Conservation (phyloP, 2,797 vertebrate species). For the Rhynchonycteris naso region DNA sequence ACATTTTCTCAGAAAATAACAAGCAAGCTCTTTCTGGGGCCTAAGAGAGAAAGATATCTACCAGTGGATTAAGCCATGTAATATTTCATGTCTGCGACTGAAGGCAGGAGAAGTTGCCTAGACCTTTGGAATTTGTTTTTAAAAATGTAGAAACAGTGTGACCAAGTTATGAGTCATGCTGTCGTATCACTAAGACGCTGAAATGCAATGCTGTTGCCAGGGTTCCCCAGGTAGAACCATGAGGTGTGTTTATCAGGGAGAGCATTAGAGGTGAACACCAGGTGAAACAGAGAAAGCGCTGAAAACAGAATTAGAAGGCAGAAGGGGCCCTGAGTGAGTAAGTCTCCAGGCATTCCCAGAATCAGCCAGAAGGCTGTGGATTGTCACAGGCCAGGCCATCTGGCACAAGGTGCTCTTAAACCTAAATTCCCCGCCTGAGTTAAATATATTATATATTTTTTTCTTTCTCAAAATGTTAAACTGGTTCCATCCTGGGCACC, state of each 20-base stretch:
- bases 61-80: not conserved
- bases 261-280: not conserved
- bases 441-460: not conserved
- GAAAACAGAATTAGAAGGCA: not conserved
- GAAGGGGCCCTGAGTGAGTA: not conserved
- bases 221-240: not conserved
- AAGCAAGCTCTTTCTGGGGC: not conserved
- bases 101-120: not conserved
- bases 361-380: not conserved
- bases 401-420: not conserved
- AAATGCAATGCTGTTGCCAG: not conserved
- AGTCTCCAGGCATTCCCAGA: not conserved
- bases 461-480: not conserved
- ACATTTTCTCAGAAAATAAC: constrained; percentile 30
- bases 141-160: not conserved
- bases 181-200: not conserved
- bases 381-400: too few relatives aligned
- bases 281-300: not conserved
- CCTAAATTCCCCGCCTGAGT: not conserved
- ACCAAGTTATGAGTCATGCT: not conserved
- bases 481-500: not conserved
- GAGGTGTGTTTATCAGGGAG: not conserved
- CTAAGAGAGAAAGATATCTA: not conserved
- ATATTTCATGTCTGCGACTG: not conserved
- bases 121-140: not conserved